Base-by-base conservation (phyloP, 2,113 vertebrate species). In the Brachypodius melanocephalos region DNA sequence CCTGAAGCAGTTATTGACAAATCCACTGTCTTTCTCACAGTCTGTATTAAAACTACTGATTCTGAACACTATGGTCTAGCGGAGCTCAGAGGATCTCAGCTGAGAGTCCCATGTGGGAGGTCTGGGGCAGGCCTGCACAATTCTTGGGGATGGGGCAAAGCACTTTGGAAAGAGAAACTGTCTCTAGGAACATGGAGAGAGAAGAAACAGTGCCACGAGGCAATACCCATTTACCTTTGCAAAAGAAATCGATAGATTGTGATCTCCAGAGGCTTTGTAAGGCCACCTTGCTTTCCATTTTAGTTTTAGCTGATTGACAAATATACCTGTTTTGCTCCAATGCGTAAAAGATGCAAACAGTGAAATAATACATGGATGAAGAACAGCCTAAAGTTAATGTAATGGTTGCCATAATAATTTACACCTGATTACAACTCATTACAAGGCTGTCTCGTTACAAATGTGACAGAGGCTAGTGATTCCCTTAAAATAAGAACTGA, bases 101-200 rank as follows among this genome's bases (percentile, higher is more conserved):
- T 48, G 72, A 52, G 48, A 0, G 0, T 40, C 17, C 49, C 48
- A 17, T 0, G 1, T 31, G 17, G 36, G 17, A 46, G 8, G 12
- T 51, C 25, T 77, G 34, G 76, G 11, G 10, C 42, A 86, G 38
- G 22, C 26, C 32, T 62, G 43, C 34, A 32, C 31, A 67, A 3
- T 51, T 51, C 43, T n/a, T 55, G 31, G 43, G 32, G 15, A 24
- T 65, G 22, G 13, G 9, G 9, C 7, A 69, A 88, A 82, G 28
- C 26, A 26, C 38, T 87, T 91, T 52, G 68, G 59, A 82, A 68
- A 73, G 17, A 57, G 13, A 42, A 93, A 69, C 1, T 10, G 25
- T 43, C 77, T 38, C 54, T 11, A 21, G 29, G 20, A 31, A n/a
- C 38, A 14, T 38, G 43, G 29, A 58, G 9, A 87, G 40, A 49